Evolutionary conservation across 2,888 invertebrate species (phyloP), one percentile per base, ranked within the genome.

Genomic region (Dicycla oo): DNA sequence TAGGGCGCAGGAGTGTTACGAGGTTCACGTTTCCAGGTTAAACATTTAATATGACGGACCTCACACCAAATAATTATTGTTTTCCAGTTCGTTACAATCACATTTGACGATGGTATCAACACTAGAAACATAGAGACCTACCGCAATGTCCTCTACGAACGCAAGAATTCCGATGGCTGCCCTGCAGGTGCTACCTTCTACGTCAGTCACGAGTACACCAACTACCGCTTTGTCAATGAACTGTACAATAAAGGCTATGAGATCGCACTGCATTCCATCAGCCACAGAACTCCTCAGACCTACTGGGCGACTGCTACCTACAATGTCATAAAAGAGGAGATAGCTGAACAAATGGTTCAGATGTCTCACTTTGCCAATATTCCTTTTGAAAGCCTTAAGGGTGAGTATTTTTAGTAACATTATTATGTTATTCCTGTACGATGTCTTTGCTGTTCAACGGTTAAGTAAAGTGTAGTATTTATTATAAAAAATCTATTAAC

Each of bases 171-270:
- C 0, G 97, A 98, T 88, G 96, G 96, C 1, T 97, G 97, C 74
- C 95, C 95, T 0, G 96, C 96, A 1, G 96, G 97, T 0, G 96
- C 96, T 53, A 98, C 98, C 0, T 97, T 97, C 91, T 98, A 97
- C 89, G 95, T 98, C 47, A 97, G 97, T 49, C 98, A 98, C 86
- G 97, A 97, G 79, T 98, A 98, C 89, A 97, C 97, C 0, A 97
- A 97, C 90, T 98, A 98, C 86, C 91, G 93, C 8, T 84, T 95
- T 23, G 95, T 97, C 4, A 97, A 97, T 85, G 95, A 97, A 66
- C 93, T 98, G 1, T 97, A 97, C 86, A 94, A 93, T 73, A 75
- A 76, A 2, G 95, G 97, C 0, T 97, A 97, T 78, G 98, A 98
- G 91, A 97, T 98, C 3, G 97, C 97, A 0, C 93, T 97, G 1